Evolutionary conservation across 2,888 invertebrate genomes (phyloP).

Genomic region (Celastrina argiolus): DNA sequence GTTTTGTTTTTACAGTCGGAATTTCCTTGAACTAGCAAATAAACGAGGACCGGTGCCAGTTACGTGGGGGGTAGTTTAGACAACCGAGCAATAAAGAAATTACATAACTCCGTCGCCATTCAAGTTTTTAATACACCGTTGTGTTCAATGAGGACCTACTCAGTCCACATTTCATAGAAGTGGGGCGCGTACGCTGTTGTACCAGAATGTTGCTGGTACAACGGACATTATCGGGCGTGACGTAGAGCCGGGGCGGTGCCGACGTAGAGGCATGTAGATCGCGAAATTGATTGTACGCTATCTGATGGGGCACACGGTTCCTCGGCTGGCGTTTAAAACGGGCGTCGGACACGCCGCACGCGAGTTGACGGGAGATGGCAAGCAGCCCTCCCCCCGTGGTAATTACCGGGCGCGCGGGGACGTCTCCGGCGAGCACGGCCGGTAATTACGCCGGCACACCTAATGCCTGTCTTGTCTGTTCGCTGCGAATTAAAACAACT

Average conservation of each 20-base stretch:
- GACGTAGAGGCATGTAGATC: constrained; percentile 75
- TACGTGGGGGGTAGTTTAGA: background rate
- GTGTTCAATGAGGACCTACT: background rate
- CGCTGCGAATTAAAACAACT: constrained; percentile 13
- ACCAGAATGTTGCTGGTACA: constrained; percentile 70
- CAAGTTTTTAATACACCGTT: background rate
- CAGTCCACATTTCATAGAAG: background rate
- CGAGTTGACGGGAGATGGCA: constrained; percentile 74
- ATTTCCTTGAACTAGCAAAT: background rate
- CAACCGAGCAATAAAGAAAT: background rate
- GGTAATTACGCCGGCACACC: constrained; percentile 40
- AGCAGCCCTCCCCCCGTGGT: constrained; percentile 62
- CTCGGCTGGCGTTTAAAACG: constrained; percentile 75
- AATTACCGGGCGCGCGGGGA: constrained; percentile 74
- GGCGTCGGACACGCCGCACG: constrained; percentile 69
- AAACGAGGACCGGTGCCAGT: background rate
- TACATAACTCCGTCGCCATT: background rate
- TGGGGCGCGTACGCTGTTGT: constrained; percentile 40
- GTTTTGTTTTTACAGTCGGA: background rate
- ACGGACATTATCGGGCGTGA: constrained; percentile 63
- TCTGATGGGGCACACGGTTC: constrained; percentile 75
- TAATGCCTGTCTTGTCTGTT: constrained; percentile 30
- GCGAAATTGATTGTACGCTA: constrained; percentile 77
- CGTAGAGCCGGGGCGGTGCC: constrained; percentile 72
- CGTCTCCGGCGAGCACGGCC: constrained; percentile 53